A percentile compares a stretch with the other conserved stretches of the same genome.
phyloP scores from a whole-genome alignment of 2,113 vertebrate genomes.

The Amphiprion ocellaris region DNA sequence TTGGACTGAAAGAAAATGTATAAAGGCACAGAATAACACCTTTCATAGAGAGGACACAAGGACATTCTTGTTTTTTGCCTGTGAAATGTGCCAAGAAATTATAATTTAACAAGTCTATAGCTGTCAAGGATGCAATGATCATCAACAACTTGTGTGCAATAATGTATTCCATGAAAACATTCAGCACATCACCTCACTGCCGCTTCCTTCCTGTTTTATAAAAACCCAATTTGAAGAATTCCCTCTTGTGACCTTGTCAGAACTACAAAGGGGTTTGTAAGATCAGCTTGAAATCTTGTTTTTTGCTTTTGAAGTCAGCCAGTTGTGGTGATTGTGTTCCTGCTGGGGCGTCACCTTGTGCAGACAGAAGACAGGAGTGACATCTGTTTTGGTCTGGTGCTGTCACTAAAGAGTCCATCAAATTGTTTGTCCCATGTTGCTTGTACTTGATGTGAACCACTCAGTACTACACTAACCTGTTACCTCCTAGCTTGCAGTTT shows the following conservation, averaged over 20 bases:
- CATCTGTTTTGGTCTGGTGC: background rate
- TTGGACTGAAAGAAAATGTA: background rate
- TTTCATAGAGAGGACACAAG: too few relatives aligned
- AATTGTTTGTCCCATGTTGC: background rate
- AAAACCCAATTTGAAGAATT: too few relatives aligned
- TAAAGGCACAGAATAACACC: background rate
- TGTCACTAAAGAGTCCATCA: background rate
- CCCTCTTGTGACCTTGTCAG: constrained; percentile 16
- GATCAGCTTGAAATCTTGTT: background rate
- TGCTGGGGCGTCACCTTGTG: background rate
- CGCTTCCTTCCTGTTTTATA: too few relatives aligned
- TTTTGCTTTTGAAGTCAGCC: background rate
- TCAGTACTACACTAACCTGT: background rate
- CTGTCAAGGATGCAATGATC: constrained; percentile 4
- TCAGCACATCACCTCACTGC: background rate
- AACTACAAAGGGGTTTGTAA: background rate
- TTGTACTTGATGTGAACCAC: background rate
- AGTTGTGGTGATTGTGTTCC: too few relatives aligned
- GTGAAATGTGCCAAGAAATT: background rate
- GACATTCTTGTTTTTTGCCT: too few relatives aligned
- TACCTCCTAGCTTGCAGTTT: background rate
- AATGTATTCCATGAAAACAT: background rate
- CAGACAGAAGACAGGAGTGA: background rate
- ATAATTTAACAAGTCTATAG: background rate
- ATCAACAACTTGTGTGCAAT: background rate